phyloP scores from a whole-genome alignment of 2,113 vertebrate species.

The Phaethornis superciliosus region DNA sequence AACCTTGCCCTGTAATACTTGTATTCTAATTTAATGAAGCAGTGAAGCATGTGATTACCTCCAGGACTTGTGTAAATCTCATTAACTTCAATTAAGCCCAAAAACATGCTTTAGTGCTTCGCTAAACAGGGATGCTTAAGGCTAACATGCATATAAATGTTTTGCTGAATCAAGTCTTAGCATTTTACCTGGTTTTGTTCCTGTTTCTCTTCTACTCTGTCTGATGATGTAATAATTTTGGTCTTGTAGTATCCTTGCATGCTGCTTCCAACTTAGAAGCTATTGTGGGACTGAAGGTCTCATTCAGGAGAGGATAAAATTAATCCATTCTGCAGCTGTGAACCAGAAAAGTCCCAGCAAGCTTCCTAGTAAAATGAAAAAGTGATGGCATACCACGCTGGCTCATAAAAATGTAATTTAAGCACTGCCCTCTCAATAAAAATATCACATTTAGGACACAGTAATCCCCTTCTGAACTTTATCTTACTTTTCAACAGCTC shows the following conservation, averaged over 20 bases:
- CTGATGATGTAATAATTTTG: slow-evolving; percentile 25
- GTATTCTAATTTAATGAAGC: slow-evolving; percentile 40
- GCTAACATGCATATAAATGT: neutral
- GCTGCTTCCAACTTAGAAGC: slow-evolving; percentile 43
- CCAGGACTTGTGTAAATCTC: slow-evolving; percentile 42
- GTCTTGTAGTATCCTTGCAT: neutral
- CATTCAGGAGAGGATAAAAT: slow-evolving; percentile 62
- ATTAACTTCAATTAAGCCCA: slow-evolving; percentile 38
- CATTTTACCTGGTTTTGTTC: neutral
- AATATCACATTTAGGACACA: slow-evolving; percentile 60
- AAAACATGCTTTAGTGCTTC: slow-evolving; percentile 8
- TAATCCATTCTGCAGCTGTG: slow-evolving; percentile 62
- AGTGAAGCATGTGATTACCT: slow-evolving; percentile 40
- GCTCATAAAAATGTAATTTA: slow-evolving; percentile 68
- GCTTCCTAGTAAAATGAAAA: slow-evolving; percentile 56
- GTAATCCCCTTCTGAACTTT: slow-evolving; percentile 71
- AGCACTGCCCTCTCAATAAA: slow-evolving; percentile 51
- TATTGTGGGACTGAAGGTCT: slow-evolving; percentile 21
- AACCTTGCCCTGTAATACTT: neutral
- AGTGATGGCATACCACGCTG: slow-evolving; percentile 49
- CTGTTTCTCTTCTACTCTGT: neutral
- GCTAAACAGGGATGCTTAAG: neutral
- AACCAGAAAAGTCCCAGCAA: slow-evolving; percentile 47
- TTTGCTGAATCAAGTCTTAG: neutral
- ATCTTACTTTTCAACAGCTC: slow-evolving; percentile 77